Percentiles rank a stretch among this genome's conserved stretches.
Conservation (phyloP, 1,140 invertebrate genomes). For the Drosophila lini region DNA sequence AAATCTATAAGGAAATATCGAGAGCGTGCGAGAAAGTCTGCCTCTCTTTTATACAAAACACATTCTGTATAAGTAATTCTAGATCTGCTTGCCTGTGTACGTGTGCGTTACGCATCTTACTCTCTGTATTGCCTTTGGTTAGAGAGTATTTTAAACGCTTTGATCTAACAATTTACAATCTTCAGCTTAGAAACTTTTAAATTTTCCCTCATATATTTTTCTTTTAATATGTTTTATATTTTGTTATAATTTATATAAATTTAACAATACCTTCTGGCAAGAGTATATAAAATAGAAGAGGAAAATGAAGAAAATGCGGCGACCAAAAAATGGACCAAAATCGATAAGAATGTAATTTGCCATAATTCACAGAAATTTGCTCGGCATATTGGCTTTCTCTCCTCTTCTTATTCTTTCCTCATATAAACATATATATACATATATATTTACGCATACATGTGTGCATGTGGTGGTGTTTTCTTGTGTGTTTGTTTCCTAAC, state of each 20-base stretch:
- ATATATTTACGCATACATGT: conserved; percentile 4
- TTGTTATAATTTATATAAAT: neutral
- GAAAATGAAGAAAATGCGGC: conserved; percentile 40
- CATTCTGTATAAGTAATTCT: too few relatives aligned
- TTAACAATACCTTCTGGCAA: conserved; percentile 3
- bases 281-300: conserved; percentile 11
- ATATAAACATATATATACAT: neutral
- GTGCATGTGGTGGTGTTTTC: neutral
- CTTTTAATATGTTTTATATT: neutral
- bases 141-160: too few relatives aligned
- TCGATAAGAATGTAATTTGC: conserved; percentile 83
- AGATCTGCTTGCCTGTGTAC: too few relatives aligned
- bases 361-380: conserved; percentile 82
- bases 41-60: too few relatives aligned
- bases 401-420: conserved; percentile 23
- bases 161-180: neutral
- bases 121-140: too few relatives aligned
- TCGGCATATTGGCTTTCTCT: conserved; percentile 75
- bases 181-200: neutral
- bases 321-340: conserved; percentile 75
- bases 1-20: too few relatives aligned
- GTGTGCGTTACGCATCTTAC: neutral
- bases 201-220: neutral
- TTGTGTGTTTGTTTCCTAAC: conserved; percentile 15
- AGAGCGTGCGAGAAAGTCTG: too few relatives aligned